Evolutionary conservation across 2,797 vertebrate species (phyloP).

Genomic region (Cuniculus paca): DNA sequence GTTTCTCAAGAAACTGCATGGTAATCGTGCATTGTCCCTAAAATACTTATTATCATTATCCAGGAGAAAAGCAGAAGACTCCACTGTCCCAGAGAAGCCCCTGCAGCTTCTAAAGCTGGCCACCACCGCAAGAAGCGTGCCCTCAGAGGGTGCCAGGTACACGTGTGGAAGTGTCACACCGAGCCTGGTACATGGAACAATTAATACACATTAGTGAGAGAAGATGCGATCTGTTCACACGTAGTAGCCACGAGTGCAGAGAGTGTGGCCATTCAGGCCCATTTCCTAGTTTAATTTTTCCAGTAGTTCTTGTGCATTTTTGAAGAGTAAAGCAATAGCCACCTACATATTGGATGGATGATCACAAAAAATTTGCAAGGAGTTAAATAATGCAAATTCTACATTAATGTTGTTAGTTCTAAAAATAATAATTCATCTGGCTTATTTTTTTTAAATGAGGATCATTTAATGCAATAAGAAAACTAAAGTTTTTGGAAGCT

Average conservation of each 20-base stretch:
- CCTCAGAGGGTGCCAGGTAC: not conserved
- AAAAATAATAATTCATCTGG: not conserved
- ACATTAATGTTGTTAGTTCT: not conserved
- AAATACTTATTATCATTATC: accelerated
- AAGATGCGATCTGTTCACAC: accelerated
- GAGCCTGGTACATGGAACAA: not conserved
- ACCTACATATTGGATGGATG: accelerated
- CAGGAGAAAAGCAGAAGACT: accelerated
- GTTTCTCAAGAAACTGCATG: not conserved
- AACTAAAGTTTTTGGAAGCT: not conserved
- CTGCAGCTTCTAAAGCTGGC: accelerated
- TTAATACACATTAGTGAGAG: not conserved
- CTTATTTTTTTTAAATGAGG: not conserved
- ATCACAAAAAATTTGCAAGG: not conserved
- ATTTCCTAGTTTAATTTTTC: not conserved
- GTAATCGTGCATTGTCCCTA: accelerated
- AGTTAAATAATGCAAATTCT: not conserved
- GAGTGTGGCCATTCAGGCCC: accelerated
- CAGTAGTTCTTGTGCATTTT: accelerated
- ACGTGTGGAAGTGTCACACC: not conserved
- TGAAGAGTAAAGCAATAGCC: not conserved
- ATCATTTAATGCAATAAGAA: not conserved
- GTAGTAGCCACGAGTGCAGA: accelerated
- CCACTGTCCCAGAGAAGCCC: accelerated
- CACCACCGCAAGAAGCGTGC: accelerated